phyloP scores from a whole-genome alignment of 2,113 vertebrate genomes.

The Penelope pileata region DNA sequence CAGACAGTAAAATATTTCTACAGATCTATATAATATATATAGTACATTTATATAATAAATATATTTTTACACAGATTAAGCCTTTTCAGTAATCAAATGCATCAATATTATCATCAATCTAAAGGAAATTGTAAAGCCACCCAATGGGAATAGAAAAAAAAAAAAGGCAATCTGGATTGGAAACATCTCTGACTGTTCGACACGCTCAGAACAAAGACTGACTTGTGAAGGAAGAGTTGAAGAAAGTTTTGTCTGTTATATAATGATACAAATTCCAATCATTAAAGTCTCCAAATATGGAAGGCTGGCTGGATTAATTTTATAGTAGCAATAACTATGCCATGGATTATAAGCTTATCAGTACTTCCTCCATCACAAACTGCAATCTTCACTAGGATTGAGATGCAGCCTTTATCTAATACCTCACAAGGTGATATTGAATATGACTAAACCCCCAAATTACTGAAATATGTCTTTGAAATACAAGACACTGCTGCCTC shows the following conservation, averaged over 20 bases:
- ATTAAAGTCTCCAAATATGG: background rate
- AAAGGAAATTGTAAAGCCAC: background rate
- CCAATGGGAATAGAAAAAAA: background rate
- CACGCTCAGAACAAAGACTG: background rate
- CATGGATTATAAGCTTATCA: background rate
- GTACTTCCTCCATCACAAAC: constrained; percentile 14
- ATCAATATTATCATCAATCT: constrained; percentile 51
- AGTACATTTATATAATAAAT: background rate
- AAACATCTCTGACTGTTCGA: background rate
- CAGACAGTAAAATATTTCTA: background rate
- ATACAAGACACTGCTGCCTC: background rate
- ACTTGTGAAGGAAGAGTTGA: background rate
- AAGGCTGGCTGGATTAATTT: background rate
- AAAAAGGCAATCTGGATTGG: background rate
- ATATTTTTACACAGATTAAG: constrained; percentile 39
- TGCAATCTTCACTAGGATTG: background rate
- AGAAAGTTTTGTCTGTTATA: background rate
- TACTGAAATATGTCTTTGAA: background rate
- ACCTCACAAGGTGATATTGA: constrained; percentile 8
- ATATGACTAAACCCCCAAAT: background rate
- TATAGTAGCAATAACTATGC: background rate
- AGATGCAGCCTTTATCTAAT: background rate
- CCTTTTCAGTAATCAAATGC: constrained; percentile 42
- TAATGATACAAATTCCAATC: background rate
- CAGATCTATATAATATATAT: background rate